Conservation (phyloP, 2,888 invertebrate genomes). For the Hipparchia sbordonii region DNA sequence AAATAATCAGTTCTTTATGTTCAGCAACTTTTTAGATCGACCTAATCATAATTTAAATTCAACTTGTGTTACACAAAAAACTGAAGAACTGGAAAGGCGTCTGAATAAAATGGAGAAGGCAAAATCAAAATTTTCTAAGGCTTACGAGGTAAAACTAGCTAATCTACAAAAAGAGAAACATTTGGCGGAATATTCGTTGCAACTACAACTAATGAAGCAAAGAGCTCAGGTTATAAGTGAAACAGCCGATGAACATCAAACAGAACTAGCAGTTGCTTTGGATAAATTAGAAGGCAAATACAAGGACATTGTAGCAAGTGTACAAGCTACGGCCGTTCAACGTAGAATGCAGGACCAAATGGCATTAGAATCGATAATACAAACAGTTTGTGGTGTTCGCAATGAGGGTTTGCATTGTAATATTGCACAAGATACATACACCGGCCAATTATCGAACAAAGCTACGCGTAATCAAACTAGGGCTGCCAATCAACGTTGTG, state of each 20-base stretch:
- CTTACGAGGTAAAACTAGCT: slow-evolving; percentile 63
- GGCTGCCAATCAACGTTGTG: slow-evolving; percentile 49
- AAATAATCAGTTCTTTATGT: slow-evolving; percentile 52
- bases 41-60: slow-evolving; percentile 47
- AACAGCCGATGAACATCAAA: slow-evolving; percentile 61
- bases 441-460: slow-evolving; percentile 49
- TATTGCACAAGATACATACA: slow-evolving; percentile 39
- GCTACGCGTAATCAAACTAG: slow-evolving; percentile 52
- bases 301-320: slow-evolving; percentile 70
- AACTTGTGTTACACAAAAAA: slow-evolving; percentile 22
- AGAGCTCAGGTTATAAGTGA: slow-evolving; percentile 66
- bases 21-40: slow-evolving; percentile 55
- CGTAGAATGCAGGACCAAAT: slow-evolving; percentile 70
- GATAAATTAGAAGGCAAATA: slow-evolving; percentile 72
- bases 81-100: slow-evolving; percentile 62
- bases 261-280: slow-evolving; percentile 58
- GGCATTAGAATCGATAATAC: slow-evolving; percentile 65
- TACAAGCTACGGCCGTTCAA: slow-evolving; percentile 74
- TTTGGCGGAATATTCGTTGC: slow-evolving; percentile 65
- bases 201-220: slow-evolving; percentile 67
- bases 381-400: slow-evolving; percentile 58
- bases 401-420: slow-evolving; percentile 45
- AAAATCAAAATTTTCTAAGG: slow-evolving; percentile 57
- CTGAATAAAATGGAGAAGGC: slow-evolving; percentile 64
- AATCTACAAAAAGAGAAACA: slow-evolving; percentile 68